A percentile compares a stretch with the other conserved stretches of the same genome.
Evolutionary conservation across 2,888 invertebrate genomes (phyloP).

Genomic region (Melikaiella ostensackeni): DNA sequence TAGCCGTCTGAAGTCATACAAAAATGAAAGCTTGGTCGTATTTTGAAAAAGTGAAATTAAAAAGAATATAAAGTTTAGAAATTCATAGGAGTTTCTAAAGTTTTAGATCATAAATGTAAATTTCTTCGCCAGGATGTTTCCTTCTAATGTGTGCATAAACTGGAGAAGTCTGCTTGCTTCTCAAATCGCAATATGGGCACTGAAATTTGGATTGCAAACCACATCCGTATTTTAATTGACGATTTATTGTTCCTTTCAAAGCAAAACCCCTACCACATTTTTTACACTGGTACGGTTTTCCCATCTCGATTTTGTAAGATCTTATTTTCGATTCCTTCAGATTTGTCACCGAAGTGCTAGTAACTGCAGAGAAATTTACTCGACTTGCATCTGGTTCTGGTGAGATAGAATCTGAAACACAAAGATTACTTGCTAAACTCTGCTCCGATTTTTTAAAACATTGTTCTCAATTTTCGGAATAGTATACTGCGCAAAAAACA

Average conservation of each 20-base stretch:
- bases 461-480: not conserved
- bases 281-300: constrained; percentile 59
- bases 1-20: no score
- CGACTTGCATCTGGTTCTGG: not conserved
- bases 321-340: not conserved
- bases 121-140: constrained; percentile 64
- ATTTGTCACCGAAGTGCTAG: not conserved
- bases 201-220: constrained; percentile 69
- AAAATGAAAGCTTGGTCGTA: no score
- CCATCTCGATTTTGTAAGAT: not conserved
- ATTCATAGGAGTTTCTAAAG: constrained; percentile 33
- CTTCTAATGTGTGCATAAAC: constrained; percentile 67
- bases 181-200: constrained; percentile 68
- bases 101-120: constrained; percentile 51
- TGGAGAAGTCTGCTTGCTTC: constrained; percentile 65
- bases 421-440: not conserved
- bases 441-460: not conserved
- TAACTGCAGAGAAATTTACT: not conserved
- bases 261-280: constrained; percentile 70
- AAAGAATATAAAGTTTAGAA: no score
- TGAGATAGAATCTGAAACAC: constrained; percentile 7
- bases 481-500: not conserved
- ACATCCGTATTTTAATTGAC: constrained; percentile 71
- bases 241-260: constrained; percentile 65
- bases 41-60: no score